Conservation (phyloP, 2,797 vertebrate species). For the Poecilia picta region DNA sequence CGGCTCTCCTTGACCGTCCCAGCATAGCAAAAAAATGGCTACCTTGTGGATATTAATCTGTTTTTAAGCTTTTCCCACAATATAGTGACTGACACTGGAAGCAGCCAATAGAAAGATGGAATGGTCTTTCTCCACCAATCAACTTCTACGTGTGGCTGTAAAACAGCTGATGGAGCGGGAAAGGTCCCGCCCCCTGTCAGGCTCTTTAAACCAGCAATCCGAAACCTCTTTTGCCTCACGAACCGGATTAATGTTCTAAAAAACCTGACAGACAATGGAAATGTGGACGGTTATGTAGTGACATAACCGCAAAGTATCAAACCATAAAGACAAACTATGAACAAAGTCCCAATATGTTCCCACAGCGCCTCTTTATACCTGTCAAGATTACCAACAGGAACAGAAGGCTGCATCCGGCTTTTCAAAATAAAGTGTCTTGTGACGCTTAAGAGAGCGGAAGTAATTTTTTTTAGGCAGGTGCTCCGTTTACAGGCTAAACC, state of each 20-base stretch:
- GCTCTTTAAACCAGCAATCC: neutral
- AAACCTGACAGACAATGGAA: too few relatives aligned
- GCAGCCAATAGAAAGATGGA: neutral
- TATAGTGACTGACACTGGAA: neutral
- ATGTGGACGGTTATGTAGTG: neutral
- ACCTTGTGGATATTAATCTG: constrained; percentile 9
- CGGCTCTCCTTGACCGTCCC: neutral
- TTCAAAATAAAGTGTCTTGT: neutral
- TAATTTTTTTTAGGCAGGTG: neutral
- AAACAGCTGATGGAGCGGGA: neutral
- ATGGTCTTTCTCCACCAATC: neutral
- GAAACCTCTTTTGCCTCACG: neutral
- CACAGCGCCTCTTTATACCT: too few relatives aligned
- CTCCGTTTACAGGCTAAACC: neutral
- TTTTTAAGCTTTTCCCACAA: constrained; percentile 5
- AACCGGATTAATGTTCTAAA: neutral
- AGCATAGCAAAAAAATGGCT: constrained; percentile 1
- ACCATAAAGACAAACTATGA: neutral
- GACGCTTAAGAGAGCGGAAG: neutral
- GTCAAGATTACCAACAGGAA: neutral
- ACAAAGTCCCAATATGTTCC: too few relatives aligned
- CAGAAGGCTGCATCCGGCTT: neutral
- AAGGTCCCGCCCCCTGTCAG: neutral
- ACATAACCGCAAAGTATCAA: neutral
- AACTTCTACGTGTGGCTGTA: neutral